These are phyloP conservation scores for Cryptomyrus ogoouensis DNA, from an alignment of 2,113 vertebrate species.

Conservation along the genomic window DNA sequence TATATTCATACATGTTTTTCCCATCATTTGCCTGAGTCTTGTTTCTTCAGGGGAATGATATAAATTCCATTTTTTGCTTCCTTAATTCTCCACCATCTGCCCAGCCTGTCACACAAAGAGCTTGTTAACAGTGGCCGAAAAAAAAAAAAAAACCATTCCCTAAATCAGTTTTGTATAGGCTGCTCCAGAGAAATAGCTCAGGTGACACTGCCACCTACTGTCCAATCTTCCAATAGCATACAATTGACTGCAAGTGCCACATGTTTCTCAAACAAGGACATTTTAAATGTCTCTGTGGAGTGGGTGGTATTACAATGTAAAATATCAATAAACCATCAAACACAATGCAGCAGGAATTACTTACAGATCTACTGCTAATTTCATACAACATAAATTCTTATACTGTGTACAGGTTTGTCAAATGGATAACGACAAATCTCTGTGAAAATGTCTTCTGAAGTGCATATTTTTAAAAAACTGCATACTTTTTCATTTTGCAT, in stretches of 20 bases:
- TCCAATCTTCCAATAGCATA: not conserved
- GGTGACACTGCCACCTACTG: slow-evolving; percentile 15
- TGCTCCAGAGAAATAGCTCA: not conserved
- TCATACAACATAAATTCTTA: not conserved
- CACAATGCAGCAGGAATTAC: not conserved
- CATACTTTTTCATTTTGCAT: not conserved
- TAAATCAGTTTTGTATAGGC: not conserved
- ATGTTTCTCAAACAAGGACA: not conserved
- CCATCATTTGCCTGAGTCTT: slow-evolving; percentile 19
- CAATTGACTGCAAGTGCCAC: not conserved
- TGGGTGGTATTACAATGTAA: not conserved
- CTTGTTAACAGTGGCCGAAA: not conserved
- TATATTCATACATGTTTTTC: not conserved
- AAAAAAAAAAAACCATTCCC: not conserved
- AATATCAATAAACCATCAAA: not conserved
- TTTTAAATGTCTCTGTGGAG: not conserved
- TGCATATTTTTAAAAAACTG: not conserved
- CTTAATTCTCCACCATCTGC: slow-evolving; percentile 68
- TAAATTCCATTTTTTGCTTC: slow-evolving; percentile 65
- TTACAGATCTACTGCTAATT: not conserved
- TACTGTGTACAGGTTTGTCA: not conserved
- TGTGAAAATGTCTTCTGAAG: not conserved
- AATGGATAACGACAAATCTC: not conserved
- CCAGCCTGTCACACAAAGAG: slow-evolving; percentile 51
- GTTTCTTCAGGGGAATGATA: slow-evolving; percentile 65